These are phyloP conservation scores for Enteromius paludinosus DNA, from an alignment of 2,797 vertebrate genomes.

Conservation along the genomic window DNA sequence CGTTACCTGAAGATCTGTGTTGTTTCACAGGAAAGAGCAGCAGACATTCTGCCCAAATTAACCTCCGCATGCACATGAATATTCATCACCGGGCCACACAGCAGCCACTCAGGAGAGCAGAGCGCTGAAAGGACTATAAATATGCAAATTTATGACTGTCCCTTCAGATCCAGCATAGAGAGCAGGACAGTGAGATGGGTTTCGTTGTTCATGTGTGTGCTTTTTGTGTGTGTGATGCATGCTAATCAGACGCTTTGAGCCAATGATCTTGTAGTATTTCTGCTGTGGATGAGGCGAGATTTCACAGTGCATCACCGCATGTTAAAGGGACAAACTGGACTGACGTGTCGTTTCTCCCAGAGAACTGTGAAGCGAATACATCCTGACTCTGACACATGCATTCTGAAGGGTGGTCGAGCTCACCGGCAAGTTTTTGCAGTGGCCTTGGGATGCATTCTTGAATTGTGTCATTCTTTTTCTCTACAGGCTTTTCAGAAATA, in stretches of 20 bases:
- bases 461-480: not conserved
- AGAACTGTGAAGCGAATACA: not conserved
- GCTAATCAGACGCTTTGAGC: slow-evolving; percentile 23
- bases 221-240: slow-evolving; percentile 1
- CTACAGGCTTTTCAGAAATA: not conserved
- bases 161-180: slow-evolving; percentile 34
- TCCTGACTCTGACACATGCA: slow-evolving; percentile 5
- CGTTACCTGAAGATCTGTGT: slow-evolving; percentile 64
- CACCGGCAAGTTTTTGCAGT: not conserved
- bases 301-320: not conserved
- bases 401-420: not conserved
- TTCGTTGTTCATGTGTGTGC: slow-evolving; percentile 17
- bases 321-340: not conserved
- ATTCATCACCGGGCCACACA: slow-evolving; percentile 53
- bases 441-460: not conserved
- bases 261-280: slow-evolving; percentile 68
- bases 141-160: slow-evolving; percentile 46
- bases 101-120: slow-evolving; percentile 50
- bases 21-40: slow-evolving; percentile 64
- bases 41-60: slow-evolving; percentile 67
- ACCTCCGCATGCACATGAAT: slow-evolving; percentile 63
- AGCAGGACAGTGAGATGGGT: slow-evolving; percentile 15
- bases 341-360: not conserved
- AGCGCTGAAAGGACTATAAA: slow-evolving; percentile 52
- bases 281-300: not conserved